phyloP scores from a whole-genome alignment of 2,888 invertebrate species.

The Neoitamus cyanurus region DNA sequence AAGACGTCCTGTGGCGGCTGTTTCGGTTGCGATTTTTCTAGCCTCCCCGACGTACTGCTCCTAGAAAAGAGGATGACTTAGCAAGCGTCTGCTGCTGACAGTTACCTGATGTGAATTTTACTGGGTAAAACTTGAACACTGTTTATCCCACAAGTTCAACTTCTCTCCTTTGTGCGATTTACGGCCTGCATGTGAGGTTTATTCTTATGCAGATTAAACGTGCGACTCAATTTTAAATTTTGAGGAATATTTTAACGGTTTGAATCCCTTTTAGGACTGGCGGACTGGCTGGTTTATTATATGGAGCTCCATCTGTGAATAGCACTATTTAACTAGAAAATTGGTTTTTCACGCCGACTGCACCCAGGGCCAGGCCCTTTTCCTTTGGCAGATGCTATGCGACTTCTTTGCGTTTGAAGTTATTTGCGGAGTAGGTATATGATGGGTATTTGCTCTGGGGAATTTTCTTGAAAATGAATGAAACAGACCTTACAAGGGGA shows the following conservation, averaged over 20 bases:
- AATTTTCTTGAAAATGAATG: background rate
- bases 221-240: background rate
- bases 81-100: slow-evolving; percentile 15
- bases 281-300: background rate
- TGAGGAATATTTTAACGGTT: background rate
- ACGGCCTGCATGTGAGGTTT: background rate
- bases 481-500: background rate
- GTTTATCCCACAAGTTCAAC: background rate
- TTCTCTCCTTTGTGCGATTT: background rate
- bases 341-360: background rate
- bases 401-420: background rate
- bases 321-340: background rate
- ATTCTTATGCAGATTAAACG: slow-evolving; percentile 15
- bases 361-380: background rate
- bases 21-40: background rate
- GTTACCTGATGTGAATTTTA: slow-evolving; percentile 28
- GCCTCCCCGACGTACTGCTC: background rate
- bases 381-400: background rate
- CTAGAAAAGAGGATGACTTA: background rate
- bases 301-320: background rate
- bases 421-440: background rate
- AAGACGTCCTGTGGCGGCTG: background rate
- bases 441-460: background rate
- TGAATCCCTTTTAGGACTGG: background rate
- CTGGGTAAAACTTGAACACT: background rate